A percentile compares a stretch with the other conserved stretches of the same genome.
Conservation (phyloP, 2,888 invertebrate species). For the Danaus chrysippus region DNA sequence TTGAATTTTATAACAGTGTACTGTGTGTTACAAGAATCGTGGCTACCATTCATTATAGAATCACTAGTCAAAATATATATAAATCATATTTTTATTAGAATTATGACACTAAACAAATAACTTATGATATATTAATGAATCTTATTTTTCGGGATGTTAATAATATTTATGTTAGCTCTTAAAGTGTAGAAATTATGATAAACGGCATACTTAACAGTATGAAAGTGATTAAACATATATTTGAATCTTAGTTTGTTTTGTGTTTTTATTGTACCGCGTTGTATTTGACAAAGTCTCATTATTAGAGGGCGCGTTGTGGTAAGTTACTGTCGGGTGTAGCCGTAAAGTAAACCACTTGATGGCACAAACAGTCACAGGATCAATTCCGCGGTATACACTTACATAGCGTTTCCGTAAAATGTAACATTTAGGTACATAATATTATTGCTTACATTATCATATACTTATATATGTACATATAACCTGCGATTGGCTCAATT, state of each 20-base stretch:
- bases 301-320: constrained; percentile 63
- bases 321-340: constrained; percentile 62
- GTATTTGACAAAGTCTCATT: constrained; percentile 70
- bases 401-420: too few species aligned
- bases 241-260: not conserved
- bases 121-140: not conserved
- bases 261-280: constrained; percentile 43
- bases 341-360: constrained; percentile 70
- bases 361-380: constrained; percentile 56
- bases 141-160: not conserved
- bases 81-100: not conserved
- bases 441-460: too few species aligned
- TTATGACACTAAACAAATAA: not conserved
- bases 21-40: constrained; percentile 36
- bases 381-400: not conserved
- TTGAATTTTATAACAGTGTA: constrained; percentile 20
- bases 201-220: not conserved
- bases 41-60: not conserved
- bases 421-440: too few species aligned
- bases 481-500: too few species aligned
- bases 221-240: not conserved
- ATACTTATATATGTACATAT: too few species aligned
- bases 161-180: not conserved
- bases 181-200: not conserved
- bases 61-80: not conserved